Evolutionary conservation across 2,113 vertebrate genomes (phyloP), one percentile per base, ranked within the genome.

Genomic region (Elephas maximus): DNA sequence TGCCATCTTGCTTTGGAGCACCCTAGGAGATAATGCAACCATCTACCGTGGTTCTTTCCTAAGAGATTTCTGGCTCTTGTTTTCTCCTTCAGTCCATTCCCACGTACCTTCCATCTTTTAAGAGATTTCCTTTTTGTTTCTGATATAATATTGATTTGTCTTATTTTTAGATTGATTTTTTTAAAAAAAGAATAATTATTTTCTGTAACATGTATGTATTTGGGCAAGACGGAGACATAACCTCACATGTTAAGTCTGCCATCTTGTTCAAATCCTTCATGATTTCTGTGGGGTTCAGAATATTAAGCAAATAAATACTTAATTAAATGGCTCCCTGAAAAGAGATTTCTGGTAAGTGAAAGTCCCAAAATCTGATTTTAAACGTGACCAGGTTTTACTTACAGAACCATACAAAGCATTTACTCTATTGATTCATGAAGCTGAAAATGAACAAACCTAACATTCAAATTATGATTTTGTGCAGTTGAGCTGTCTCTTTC

Each of bases 371-470:
- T 93, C 78, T 84, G 90, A 97, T 98, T 98, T 98, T 96, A 98
- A 98, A 98, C 95, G 97, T 96, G 97, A 95, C 53, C 94, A 95
- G 93, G 97, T 98, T 98, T 98, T 97, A 96, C 94, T 97, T 98
- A 98, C 95, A 77, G 71, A 96, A 33, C 90, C 92, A 94, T 28
- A 51, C 8, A 97, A 88, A 98, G 62, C 86, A 98, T 97, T 97
- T 98, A 97, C 96, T 97, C 97, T 97, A 96, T 84, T 98, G 98
- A 98, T 97, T 98, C 98, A 98, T 41, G 67, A 91, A 96, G 97
- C 97, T 96, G 98, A 98, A 98, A 98, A 99, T 99, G 98, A 98
- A 98, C 96, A 98, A 98, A 98, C 79, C 96, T 94, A 98, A 98
- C 96, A 97, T 98, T 98, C 97, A 98, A 98, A 98, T 98, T 98